Base-by-base conservation (phyloP, 2,888 invertebrate genomes). In the Leucoptera coffeella region DNA sequence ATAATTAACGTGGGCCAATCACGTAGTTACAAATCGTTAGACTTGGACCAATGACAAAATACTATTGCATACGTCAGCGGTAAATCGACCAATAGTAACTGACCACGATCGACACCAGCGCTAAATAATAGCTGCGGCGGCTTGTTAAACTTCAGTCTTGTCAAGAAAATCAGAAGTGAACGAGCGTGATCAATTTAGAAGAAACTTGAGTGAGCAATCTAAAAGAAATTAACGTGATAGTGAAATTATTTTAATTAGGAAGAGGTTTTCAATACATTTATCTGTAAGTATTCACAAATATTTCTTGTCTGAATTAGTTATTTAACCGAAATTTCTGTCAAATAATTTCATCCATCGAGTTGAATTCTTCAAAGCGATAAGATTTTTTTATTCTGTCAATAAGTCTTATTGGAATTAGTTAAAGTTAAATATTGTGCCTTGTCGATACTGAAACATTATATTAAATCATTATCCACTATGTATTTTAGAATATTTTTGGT, bases 1-100 rank as follows among this genome's bases (percentile, higher is more conserved):
- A 48, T 53, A 45, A 56, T 37, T 47, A 59, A 80, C 81, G 80
- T 82, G 81, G 77, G 77, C 82, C 82, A 81, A 82, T 81, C 35
- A 41, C 24, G 39, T 37, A 15, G 23, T 46, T 77, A 74, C 81
- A 78, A 76, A 77, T 76, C 62, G 53, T 40, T 54, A 39, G 15
- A 45, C 40, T 36, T 44, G 47, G 47, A 36, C 75, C 74, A 75
- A 77, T 76, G 35, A 41, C 12, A 30, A 32, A 4, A 7, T 32
- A 37, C 27, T 43, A 47, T 39, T 19, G 28, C 39, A 42, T 39
- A 65, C 65, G 67, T 71, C 74, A 75, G 56, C 53, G 36, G 32
- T 31, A 35, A 35, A 36, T 36, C 31, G 32, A 43, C 78, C 76
- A 80, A 80, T 77, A 48, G 41, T 7, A 40, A 42, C 41, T 25